These are phyloP conservation scores for Ptychadena robeensis DNA, from an alignment of 2,797 vertebrate species.

Conservation along the genomic window DNA sequence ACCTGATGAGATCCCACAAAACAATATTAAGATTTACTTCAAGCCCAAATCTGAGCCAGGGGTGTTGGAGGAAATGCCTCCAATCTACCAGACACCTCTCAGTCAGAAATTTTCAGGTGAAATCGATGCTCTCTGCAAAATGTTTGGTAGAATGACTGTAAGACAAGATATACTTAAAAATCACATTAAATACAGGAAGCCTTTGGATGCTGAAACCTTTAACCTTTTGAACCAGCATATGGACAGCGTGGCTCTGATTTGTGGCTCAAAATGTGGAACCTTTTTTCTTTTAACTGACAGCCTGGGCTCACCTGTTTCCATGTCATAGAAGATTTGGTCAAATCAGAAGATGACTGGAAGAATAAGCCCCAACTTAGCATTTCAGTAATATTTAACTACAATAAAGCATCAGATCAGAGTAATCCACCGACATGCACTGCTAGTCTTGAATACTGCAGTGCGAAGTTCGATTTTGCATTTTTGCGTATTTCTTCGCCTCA, in stretches of 20 bases:
- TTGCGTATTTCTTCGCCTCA: not conserved
- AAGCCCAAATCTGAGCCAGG: not conserved
- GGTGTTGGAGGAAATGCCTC: not conserved
- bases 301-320: constrained; percentile 30
- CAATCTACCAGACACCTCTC: not conserved
- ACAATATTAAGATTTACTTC: too few relatives aligned
- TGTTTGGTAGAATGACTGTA: not conserved
- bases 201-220: not conserved
- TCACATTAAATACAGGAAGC: not conserved
- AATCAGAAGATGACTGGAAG: not conserved
- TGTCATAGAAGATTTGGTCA: not conserved
- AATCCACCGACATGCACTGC: too few relatives aligned
- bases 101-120: not conserved
- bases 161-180: not conserved
- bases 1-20: not conserved
- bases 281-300: not conserved
- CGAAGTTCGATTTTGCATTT: not conserved
- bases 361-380: not conserved
- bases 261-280: not conserved
- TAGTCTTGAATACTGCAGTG: not conserved
- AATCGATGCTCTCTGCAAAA: not conserved
- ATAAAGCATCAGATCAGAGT: not conserved
- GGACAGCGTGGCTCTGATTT: constrained; percentile 12
- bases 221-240: not conserved
- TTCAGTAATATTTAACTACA: not conserved